These are phyloP conservation scores for Sceloporus tristichus DNA, from an alignment of 2,113 vertebrate genomes.

Conservation along the genomic window DNA sequence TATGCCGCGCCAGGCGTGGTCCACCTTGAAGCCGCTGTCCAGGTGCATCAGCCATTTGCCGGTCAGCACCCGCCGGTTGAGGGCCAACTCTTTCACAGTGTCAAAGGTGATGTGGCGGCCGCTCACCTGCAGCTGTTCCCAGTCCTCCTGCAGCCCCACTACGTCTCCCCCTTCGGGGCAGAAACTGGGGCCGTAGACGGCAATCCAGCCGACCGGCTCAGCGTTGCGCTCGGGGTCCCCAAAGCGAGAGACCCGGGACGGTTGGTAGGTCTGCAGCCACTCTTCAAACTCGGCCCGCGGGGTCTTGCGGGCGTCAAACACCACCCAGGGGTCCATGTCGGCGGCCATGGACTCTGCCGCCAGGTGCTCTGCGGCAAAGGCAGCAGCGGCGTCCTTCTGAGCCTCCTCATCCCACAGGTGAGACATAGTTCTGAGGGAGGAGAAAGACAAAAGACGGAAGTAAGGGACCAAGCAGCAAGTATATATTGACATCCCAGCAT, in stretches of 20 bases:
- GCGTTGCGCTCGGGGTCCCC: constrained; percentile 75
- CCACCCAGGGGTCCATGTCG: constrained; percentile 92
- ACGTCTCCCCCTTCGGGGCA: constrained; percentile 71
- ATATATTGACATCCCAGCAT: not conserved
- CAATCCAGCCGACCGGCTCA: constrained; percentile 88
- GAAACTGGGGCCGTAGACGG: constrained; percentile 78
- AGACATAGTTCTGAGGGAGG: not conserved
- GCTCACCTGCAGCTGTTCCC: constrained; percentile 85
- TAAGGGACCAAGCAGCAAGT: not conserved
- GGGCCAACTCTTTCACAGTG: constrained; percentile 86
- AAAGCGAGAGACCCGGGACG: constrained; percentile 84
- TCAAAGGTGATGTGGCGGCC: constrained; percentile 81
- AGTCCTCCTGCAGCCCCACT: constrained; percentile 84
- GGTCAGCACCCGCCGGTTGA: constrained; percentile 84
- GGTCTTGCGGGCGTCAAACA: constrained; percentile 84
- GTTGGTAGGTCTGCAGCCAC: constrained; percentile 89
- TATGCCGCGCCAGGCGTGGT: constrained; percentile 89
- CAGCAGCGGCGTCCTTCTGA: constrained; percentile 46
- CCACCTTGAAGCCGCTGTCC: constrained; percentile 90
- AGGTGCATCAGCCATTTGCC: constrained; percentile 93
- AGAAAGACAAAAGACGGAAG: not conserved
- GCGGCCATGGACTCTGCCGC: constrained; percentile 90
- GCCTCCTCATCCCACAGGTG: constrained; percentile 28
- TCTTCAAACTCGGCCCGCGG: constrained; percentile 83
- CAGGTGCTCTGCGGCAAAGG: constrained; percentile 78